Conservation (phyloP, 2,888 invertebrate species). For the Sinotaia quadrata region DNA sequence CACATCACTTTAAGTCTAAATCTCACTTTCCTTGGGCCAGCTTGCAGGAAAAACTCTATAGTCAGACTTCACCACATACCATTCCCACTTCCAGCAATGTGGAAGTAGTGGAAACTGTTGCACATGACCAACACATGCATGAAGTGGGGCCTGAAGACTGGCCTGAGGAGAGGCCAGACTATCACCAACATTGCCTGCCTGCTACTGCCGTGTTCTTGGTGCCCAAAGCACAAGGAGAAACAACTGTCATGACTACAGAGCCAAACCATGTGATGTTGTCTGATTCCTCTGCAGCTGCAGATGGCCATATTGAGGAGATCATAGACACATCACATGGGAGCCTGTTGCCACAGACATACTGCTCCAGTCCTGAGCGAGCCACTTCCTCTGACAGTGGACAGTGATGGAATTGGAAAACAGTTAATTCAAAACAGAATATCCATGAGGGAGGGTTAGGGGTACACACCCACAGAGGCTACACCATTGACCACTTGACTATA, state of each 20-base stretch:
- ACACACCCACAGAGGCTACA: too few species aligned
- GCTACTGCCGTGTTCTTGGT: not conserved
- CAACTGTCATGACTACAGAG: not conserved
- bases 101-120: not conserved
- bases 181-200: not conserved
- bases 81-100: not conserved
- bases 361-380: slow-evolving; percentile 5
- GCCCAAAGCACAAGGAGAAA: not conserved
- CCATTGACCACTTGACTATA: too few species aligned
- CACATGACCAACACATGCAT: not conserved
- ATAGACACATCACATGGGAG: slow-evolving; percentile 5
- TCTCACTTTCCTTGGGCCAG: not conserved
- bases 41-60: not conserved
- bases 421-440: too few species aligned
- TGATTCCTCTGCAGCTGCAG: not conserved
- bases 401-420: too few species aligned
- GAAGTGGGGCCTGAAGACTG: not conserved
- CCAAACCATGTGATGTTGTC: not conserved
- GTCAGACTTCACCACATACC: not conserved
- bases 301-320: not conserved
- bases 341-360: slow-evolving; percentile 25
- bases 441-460: too few species aligned
- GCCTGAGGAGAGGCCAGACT: not conserved
- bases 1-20: not conserved
- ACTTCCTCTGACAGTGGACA: not conserved